phyloP scores from a whole-genome alignment of 2,888 invertebrate species.

The Amiota communis region DNA sequence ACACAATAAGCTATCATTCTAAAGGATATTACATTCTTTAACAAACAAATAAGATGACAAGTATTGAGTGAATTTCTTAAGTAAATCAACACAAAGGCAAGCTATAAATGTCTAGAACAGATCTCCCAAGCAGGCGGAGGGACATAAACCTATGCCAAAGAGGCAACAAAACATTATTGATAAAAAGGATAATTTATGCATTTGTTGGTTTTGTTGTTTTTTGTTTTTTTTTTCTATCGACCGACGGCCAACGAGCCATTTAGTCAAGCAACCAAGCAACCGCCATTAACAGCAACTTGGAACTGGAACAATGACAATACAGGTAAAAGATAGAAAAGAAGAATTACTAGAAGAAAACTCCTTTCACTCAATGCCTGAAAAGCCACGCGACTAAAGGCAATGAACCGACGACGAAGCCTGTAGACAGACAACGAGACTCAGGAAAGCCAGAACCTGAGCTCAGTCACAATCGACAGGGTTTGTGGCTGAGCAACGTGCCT shows the following conservation, averaged over 20 bases:
- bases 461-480: background rate
- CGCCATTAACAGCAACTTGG: constrained; percentile 52
- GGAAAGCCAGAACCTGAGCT: background rate
- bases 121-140: background rate
- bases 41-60: background rate
- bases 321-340: background rate
- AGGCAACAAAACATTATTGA: constrained; percentile 55
- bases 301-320: background rate
- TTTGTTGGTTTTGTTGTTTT: constrained; percentile 52
- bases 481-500: constrained; percentile 45
- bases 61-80: constrained; percentile 13
- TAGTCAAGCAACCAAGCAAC: constrained; percentile 27
- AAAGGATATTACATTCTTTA: background rate
- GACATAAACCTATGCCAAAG: constrained; percentile 7
- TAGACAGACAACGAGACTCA: background rate
- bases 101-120: constrained; percentile 13
- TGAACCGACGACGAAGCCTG: constrained; percentile 14
- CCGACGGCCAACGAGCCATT: background rate
- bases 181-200: constrained; percentile 67
- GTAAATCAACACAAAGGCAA: constrained; percentile 15
- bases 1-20: background rate
- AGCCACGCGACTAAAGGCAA: constrained; percentile 22
- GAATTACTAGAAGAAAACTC: constrained; percentile 7
- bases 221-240: constrained; percentile 38
- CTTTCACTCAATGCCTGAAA: background rate